These are phyloP conservation scores for Euplexia lucipara DNA, from an alignment of 2,888 invertebrate species.

Conservation along the genomic window DNA sequence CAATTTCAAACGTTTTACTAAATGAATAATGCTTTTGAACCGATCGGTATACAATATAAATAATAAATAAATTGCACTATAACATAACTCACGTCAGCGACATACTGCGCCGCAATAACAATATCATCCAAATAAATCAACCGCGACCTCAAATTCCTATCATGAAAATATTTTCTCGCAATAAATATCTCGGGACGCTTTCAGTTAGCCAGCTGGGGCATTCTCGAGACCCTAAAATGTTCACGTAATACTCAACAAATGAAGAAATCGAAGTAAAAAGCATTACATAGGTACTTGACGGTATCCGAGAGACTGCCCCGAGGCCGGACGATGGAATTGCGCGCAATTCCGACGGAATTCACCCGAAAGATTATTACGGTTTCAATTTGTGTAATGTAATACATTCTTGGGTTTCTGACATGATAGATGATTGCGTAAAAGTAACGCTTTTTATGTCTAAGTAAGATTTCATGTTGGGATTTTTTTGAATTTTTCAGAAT, in stretches of 20 bases:
- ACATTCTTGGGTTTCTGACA: conserved; percentile 52
- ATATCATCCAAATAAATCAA: conserved; percentile 62
- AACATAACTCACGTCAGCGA: conserved; percentile 44
- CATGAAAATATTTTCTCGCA: conserved; percentile 53
- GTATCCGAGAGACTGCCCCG: conserved; percentile 53
- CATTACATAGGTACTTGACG: conserved; percentile 57
- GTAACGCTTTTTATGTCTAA: conserved; percentile 50
- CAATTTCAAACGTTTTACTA: not conserved
- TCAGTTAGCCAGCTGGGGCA: conserved; percentile 38
- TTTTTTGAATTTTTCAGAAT: conserved; percentile 43
- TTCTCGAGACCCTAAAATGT: conserved; percentile 50
- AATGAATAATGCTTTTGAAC: not conserved
- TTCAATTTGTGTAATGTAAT: conserved; percentile 65
- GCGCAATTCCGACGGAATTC: conserved; percentile 52
- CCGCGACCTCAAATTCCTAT: conserved; percentile 37
- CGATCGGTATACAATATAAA: conserved; percentile 12
- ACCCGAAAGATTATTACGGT: conserved; percentile 59
- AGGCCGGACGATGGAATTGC: conserved; percentile 48
- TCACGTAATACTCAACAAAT: conserved; percentile 53
- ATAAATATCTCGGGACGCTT: conserved; percentile 51
- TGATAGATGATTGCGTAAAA: conserved; percentile 62
- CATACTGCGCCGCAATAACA: conserved; percentile 46
- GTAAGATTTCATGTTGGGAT: conserved; percentile 50
- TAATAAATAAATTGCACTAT: conserved; percentile 26
- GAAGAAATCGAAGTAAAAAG: conserved; percentile 62